Percentiles rank a stretch among this genome's conserved stretches.
These are phyloP conservation scores for Avahi laniger DNA, from an alignment of 2,797 vertebrate species.

Conservation along the genomic window DNA sequence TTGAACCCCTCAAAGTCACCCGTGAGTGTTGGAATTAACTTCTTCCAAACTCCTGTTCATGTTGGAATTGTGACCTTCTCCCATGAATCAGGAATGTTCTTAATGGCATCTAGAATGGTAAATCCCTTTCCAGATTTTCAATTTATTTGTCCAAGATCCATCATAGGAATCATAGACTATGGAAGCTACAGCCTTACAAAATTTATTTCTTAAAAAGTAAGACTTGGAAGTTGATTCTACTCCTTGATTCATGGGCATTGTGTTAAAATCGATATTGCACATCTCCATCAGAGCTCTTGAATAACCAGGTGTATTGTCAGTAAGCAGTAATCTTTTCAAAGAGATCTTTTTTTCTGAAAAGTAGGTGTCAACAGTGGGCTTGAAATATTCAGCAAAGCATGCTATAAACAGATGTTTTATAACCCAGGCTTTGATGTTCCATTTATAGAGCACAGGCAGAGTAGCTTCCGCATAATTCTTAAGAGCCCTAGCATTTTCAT, in stretches of 20 bases:
- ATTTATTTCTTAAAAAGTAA: background rate
- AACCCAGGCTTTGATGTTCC: background rate
- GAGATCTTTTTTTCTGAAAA: background rate
- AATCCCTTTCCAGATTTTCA: background rate
- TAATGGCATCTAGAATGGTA: background rate
- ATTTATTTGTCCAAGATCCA: background rate
- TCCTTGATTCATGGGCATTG: background rate
- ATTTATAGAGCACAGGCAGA: background rate
- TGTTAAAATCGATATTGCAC: background rate
- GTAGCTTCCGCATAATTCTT: background rate
- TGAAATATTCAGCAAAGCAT: background rate
- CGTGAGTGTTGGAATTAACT: background rate
- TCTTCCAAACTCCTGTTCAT: background rate
- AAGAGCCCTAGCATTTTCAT: background rate
- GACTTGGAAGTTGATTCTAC: too few species aligned
- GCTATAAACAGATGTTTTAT: background rate
- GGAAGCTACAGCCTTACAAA: background rate
- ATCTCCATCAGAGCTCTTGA: background rate
- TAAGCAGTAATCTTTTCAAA: background rate
- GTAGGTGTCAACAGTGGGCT: background rate
- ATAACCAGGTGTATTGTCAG: background rate
- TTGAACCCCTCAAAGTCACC: background rate
- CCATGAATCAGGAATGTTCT: background rate
- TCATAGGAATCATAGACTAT: background rate
- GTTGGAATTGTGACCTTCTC: background rate